Evolutionary conservation across 2,113 vertebrate species (phyloP), one percentile per base, ranked within the genome.

Genomic region (Amazona vittata): DNA sequence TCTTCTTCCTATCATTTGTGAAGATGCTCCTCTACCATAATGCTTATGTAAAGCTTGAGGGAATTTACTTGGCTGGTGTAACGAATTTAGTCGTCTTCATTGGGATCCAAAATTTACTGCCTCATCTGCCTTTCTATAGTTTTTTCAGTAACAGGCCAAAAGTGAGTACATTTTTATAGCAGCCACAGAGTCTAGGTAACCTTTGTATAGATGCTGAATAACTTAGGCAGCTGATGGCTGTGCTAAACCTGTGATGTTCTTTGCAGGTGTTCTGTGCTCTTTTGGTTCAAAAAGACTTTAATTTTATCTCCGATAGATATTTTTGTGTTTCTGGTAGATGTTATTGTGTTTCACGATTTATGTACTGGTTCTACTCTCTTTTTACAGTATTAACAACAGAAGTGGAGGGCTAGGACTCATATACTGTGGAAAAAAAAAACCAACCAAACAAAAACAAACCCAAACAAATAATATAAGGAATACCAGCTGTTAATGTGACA

Each of bases 401-500:
- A 29, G 7, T 75, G 20, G 29, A 35, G 47, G 43, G 26, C 16
- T 29, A 20, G n/a, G 18, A 11, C 21, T 31, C 16, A 12, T 17
- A 5, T 12, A 43, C 37, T 63, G 26, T 52, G 29, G 37, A 37
- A 37, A 37, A 37, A 37, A 9, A 37, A 37, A 9, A 37, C 9
- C 35, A 35, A 35, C 6, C 35, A 37, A 9, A 37, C 9, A 37
- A 31, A 46, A 47, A 70, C 64, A 65, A 1, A 0, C 2, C 10
- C 9, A 10, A 46, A 13, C 37, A 37, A 37, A 37, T 28, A 49
- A 26, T 5, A 22, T 12, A 37, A 67, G 46, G 37, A 67, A 12
- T 28, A 17, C 6, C 6, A 41, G 46, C 33, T 70, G 26, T 41
- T 53, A 26, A 24, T 0, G 0, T 7, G 2, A 24, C 0, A 0